phyloP scores from a whole-genome alignment of 37 sponge, comb jelly and placozoan species.

The Cliona cf. orientalis region DNA sequence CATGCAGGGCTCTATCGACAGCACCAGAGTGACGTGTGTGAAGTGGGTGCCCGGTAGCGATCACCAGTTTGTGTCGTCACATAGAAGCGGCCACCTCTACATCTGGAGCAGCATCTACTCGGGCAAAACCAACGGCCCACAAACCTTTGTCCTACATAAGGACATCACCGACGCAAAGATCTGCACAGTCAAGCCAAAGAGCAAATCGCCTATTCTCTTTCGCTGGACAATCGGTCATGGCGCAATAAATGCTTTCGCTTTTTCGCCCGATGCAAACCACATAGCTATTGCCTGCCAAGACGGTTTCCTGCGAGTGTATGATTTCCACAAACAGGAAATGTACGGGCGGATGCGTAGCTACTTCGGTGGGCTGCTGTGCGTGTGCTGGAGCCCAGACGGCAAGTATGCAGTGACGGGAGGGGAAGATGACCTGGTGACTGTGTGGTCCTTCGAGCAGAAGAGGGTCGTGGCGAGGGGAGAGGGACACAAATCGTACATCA shows the following conservation, averaged over 20 bases:
- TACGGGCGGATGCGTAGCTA: slow-evolving; percentile 93
- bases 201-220: slow-evolving; percentile 35
- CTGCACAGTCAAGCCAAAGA: slow-evolving; percentile 42
- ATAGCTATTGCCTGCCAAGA: slow-evolving; percentile 92
- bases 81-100: slow-evolving; percentile 90
- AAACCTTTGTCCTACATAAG: slow-evolving; percentile 29
- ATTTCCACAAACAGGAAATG: slow-evolving; percentile 70
- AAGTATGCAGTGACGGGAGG: slow-evolving; percentile 92
- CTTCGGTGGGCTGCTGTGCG: slow-evolving; percentile 92
- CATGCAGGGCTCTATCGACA: slow-evolving; percentile 60
- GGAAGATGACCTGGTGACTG: slow-evolving; percentile 94
- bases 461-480: slow-evolving; percentile 82
- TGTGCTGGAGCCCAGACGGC: slow-evolving; percentile 98
- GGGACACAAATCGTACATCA: slow-evolving; percentile 94
- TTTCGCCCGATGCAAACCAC: slow-evolving; percentile 91
- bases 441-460: slow-evolving; percentile 86
- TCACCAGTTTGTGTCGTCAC: slow-evolving; percentile 75
- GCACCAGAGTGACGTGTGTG: slow-evolving; percentile 72
- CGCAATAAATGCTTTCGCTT: slow-evolving; percentile 77
- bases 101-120: slow-evolving; percentile 70
- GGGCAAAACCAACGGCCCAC: not conserved
- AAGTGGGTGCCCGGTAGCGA: slow-evolving; percentile 93
- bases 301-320: slow-evolving; percentile 89
- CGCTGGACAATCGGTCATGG: slow-evolving; percentile 77
- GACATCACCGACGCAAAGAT: slow-evolving; percentile 61